Percentiles rank a stretch among this genome's conserved stretches.
Evolutionary conservation across 2,888 invertebrate genomes (phyloP).

Genomic region (Ephialtes manifestator): DNA sequence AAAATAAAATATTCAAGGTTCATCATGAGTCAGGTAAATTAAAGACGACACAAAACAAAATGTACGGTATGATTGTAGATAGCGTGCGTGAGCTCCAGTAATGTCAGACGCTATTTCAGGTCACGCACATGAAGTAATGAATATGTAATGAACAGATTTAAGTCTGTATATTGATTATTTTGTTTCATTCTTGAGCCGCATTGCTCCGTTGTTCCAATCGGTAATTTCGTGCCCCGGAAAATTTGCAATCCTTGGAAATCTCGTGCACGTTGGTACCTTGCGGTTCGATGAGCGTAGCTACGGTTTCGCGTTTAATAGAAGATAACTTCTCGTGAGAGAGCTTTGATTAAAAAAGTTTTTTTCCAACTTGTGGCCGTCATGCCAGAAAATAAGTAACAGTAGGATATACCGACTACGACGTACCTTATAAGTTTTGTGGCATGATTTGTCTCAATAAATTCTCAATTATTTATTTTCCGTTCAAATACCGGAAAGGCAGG

Average conservation of each 20-base stretch:
- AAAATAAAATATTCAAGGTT: not conserved
- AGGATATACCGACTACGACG: not conserved
- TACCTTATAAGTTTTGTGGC: constrained; percentile 2
- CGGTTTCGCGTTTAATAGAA: constrained; percentile 6
- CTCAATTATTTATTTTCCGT: constrained; percentile 9
- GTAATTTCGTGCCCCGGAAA: constrained; percentile 19
- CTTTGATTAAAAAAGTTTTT: constrained; percentile 66
- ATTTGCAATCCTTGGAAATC: constrained; percentile 18
- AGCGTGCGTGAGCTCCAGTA: not conserved
- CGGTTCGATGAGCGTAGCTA: constrained; percentile 12
- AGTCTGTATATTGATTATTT: not conserved
- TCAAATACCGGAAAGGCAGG: not conserved
- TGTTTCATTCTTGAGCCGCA: not conserved
- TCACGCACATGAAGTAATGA: constrained; percentile 4
- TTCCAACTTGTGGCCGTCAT: constrained; percentile 44
- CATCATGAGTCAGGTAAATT: not conserved
- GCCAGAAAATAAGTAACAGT: constrained; percentile 1
- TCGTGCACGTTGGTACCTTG: constrained; percentile 8
- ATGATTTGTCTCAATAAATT: constrained; percentile 18
- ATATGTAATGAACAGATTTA: not conserved
- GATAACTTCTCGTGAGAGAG: constrained; percentile 28
- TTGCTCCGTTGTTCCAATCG: constrained; percentile 6
- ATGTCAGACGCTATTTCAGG: not conserved
- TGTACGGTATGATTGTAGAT: not conserved
- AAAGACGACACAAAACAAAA: not conserved